A percentile compares a stretch with the other conserved stretches of the same genome.
phyloP scores from a whole-genome alignment of 2,888 invertebrate genomes.

The Rhamphomyia laevipes region DNA sequence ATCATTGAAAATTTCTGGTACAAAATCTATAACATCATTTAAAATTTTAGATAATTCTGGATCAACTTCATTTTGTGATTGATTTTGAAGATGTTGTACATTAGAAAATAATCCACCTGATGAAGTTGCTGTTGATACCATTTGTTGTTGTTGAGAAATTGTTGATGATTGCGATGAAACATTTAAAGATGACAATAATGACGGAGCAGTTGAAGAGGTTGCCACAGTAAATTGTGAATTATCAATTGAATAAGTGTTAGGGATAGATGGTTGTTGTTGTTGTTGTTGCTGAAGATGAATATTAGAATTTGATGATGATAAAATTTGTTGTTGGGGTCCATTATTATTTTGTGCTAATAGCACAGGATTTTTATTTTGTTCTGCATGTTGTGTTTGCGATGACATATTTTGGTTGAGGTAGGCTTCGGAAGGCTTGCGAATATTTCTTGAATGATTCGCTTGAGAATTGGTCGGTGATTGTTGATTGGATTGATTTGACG shows the following conservation, averaged over 20 bases:
- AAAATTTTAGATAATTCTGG: slow-evolving; percentile 69
- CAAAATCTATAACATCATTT: slow-evolving; percentile 74
- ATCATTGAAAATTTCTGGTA: slow-evolving; percentile 44
- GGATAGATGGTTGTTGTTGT: slow-evolving; percentile 12
- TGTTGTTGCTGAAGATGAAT: slow-evolving; percentile 6
- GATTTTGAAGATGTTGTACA: slow-evolving; percentile 24
- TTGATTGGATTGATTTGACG: slow-evolving; percentile 24
- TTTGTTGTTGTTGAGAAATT: neutral
- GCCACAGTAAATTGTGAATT: slow-evolving; percentile 23
- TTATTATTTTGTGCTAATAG: neutral
- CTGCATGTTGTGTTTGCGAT: slow-evolving; percentile 20
- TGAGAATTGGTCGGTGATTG: slow-evolving; percentile 22
- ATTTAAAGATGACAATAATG: neutral
- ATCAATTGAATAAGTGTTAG: neutral
- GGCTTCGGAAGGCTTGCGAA: slow-evolving; percentile 18
- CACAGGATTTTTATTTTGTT: slow-evolving; percentile 2
- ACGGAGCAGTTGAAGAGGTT: slow-evolving; percentile 21
- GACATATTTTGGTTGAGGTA: slow-evolving; percentile 19
- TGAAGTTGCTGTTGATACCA: slow-evolving; percentile 1
- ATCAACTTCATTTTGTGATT: slow-evolving; percentile 40
- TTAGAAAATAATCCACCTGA: slow-evolving; percentile 4
- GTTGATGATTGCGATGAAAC: neutral
- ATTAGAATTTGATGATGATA: neutral
- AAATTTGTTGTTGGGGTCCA: neutral
- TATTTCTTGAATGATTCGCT: slow-evolving; percentile 13